phyloP scores from a whole-genome alignment of 2,113 vertebrate species.

The Brachyhypopomus occidentalis region DNA sequence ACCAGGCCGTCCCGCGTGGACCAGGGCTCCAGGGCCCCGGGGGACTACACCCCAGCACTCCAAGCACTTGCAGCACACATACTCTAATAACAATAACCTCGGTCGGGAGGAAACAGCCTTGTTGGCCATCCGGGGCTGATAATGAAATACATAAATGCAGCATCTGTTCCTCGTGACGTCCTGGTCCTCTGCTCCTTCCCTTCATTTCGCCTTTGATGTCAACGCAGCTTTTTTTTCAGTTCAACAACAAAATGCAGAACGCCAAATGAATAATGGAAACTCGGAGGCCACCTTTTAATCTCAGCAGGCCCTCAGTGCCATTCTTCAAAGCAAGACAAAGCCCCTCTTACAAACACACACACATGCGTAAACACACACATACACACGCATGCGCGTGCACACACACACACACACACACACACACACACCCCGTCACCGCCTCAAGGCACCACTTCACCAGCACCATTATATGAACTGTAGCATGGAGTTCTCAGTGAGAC shows the following conservation, averaged over 20 bases:
- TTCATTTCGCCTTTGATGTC: slow-evolving; percentile 64
- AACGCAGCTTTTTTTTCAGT: slow-evolving; percentile 50
- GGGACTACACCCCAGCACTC: slow-evolving; percentile 8
- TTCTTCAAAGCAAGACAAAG: slow-evolving; percentile 59
- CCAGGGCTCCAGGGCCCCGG: background rate
- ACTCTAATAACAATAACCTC: slow-evolving; percentile 61
- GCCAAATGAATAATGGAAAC: slow-evolving; percentile 68
- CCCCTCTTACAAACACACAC: slow-evolving; percentile 12
- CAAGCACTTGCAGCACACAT: slow-evolving; percentile 41
- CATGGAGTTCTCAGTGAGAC: slow-evolving; percentile 41
- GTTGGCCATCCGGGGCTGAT: slow-evolving; percentile 49
- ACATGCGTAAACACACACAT: slow-evolving; percentile 18
- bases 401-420: background rate
- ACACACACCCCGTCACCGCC: slow-evolving; percentile 8
- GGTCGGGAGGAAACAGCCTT: slow-evolving; percentile 31
- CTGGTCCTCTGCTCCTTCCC: slow-evolving; percentile 54
- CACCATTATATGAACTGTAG: slow-evolving; percentile 23
- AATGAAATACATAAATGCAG: slow-evolving; percentile 71
- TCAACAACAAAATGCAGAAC: slow-evolving; percentile 65
- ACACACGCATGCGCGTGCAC: slow-evolving; percentile 9
- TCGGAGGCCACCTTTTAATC: slow-evolving; percentile 62
- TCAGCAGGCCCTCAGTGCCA: slow-evolving; percentile 61
- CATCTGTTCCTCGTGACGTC: slow-evolving; percentile 58
- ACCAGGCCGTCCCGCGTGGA: background rate
- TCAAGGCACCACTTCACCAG: slow-evolving; percentile 31